phyloP scores from a whole-genome alignment of 2,888 invertebrate genomes.

The Timandra comae region DNA sequence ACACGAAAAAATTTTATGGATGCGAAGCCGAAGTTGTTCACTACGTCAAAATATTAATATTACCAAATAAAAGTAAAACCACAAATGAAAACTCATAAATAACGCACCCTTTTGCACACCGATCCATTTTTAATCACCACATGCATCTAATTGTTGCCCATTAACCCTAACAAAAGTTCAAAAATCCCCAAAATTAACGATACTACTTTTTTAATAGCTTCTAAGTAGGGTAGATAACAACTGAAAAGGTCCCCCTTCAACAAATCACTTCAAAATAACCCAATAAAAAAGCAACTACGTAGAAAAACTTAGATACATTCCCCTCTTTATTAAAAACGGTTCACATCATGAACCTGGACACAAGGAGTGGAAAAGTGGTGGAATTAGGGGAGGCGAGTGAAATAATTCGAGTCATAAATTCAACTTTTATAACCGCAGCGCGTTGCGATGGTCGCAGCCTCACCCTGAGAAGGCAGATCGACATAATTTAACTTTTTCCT shows the following conservation, averaged over 20 bases:
- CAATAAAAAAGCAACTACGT: conserved; percentile 47
- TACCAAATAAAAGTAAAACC: conserved; percentile 12
- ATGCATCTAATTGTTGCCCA: conserved; percentile 1
- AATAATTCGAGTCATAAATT: conserved; percentile 72
- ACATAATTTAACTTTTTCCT: conserved; percentile 77
- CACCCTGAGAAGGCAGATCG: conserved; percentile 57
- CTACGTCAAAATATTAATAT: too few species aligned
- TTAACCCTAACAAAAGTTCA: conserved; percentile 10
- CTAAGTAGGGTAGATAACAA: conserved; percentile 20
- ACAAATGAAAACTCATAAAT: neutral
- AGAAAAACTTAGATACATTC: conserved; percentile 42
- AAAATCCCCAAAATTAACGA: conserved; percentile 13
- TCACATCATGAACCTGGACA: conserved; percentile 67
- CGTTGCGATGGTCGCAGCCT: conserved; percentile 32
- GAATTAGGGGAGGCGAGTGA: conserved; percentile 61
- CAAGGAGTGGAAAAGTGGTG: conserved; percentile 45
- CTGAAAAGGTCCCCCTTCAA: conserved; percentile 30
- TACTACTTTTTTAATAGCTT: conserved; percentile 22
- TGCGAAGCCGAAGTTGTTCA: too few species aligned
- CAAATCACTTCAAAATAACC: conserved; percentile 51
- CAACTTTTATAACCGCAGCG: conserved; percentile 65
- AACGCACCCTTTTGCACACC: too few species aligned
- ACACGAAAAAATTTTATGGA: too few species aligned
- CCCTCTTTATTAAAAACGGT: conserved; percentile 51
- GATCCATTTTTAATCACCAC: neutral